These are phyloP conservation scores for Patella vulgata DNA, from an alignment of 1,140 invertebrate genomes.

Conservation along the genomic window DNA sequence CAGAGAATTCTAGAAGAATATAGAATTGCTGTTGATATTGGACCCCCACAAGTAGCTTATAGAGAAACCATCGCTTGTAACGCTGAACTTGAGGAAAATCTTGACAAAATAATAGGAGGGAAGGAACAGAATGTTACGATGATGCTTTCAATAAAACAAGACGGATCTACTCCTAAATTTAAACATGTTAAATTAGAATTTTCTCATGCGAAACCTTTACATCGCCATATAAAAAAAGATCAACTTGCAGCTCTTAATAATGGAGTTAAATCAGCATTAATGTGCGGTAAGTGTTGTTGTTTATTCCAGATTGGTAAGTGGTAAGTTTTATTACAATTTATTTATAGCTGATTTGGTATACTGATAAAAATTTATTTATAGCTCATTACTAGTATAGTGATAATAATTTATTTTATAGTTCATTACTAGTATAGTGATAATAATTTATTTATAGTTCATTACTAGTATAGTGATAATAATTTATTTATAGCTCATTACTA, in stretches of 20 bases:
- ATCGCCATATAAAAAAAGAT: slow-evolving; percentile 50
- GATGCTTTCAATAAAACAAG: slow-evolving; percentile 45
- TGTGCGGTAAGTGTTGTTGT: slow-evolving; percentile 38
- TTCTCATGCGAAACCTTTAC: slow-evolving; percentile 26
- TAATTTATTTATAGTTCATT: no score
- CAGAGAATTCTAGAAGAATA: slow-evolving; percentile 75
- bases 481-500: no score
- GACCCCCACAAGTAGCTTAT: slow-evolving; percentile 91
- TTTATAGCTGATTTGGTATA: no score
- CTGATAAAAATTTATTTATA: no score
- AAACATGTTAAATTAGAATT: slow-evolving; percentile 37
- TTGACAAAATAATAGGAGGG: slow-evolving; percentile 75
- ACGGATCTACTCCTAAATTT: slow-evolving; percentile 20
- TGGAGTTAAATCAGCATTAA: slow-evolving; percentile 67
- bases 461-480: no score
- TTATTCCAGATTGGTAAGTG: no score
- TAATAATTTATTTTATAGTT: no score
- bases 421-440: no score
- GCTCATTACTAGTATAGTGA: no score
- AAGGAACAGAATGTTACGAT: slow-evolving; percentile 47
- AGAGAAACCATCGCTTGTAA: slow-evolving; percentile 74
- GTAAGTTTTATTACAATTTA: no score
- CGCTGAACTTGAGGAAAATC: slow-evolving; percentile 69
- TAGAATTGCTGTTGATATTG: slow-evolving; percentile 92
- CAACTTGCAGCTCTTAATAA: slow-evolving; percentile 68